Base-by-base conservation (phyloP, 1,140 invertebrate species). In the Muscidifurax raptorellus region DNA sequence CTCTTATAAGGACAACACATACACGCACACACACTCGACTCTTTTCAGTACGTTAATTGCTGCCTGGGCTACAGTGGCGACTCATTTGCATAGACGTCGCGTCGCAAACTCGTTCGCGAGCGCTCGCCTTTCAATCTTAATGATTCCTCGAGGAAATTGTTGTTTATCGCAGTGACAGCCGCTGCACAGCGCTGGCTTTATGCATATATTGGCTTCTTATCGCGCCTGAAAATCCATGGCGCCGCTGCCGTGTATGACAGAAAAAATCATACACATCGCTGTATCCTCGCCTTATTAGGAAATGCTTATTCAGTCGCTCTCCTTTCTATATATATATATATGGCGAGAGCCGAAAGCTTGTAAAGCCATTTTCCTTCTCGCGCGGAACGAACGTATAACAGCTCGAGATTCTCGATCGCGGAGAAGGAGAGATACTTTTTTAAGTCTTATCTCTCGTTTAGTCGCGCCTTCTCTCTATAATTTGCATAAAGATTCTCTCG, bases 401-500 rank as follows among this genome's bases (percentile, higher is more conserved):
- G 40, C 36, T 25, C 28, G 40, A 52, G 27, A 47, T 7, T 52
- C 66, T 7, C 18, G 3, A 32, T 59, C 13, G 6, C 0, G 36
- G 72, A 32, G 30, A 47, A 44, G 18, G 36, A 72, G 69, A 72
- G 71, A 22, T 44, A 10, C 72, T 59, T 77, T 85, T 79, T 77
- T 66, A 3, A n/a, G 13, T 12, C 72, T 81, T 69, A 81, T 81
- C 78, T 15, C 30, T 67, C 22, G 52, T 59, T 80, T 32, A 80
- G 66, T 84, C 74, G 25, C 32, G 1, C 30, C 66, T 30, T 9
- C 36, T 84, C 76, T 75, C 72, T 77, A 59, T 59, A 76, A 85
- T 85, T 85, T 85, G 72, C 83, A 85, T 85, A 81, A 85, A 85
- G 83, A 85, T 81, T 77, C 83, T 76, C 72, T 69, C 28, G 18